Base-by-base conservation (phyloP, 1,140 invertebrate genomes). In the Macrosteles quadrilineatus region DNA sequence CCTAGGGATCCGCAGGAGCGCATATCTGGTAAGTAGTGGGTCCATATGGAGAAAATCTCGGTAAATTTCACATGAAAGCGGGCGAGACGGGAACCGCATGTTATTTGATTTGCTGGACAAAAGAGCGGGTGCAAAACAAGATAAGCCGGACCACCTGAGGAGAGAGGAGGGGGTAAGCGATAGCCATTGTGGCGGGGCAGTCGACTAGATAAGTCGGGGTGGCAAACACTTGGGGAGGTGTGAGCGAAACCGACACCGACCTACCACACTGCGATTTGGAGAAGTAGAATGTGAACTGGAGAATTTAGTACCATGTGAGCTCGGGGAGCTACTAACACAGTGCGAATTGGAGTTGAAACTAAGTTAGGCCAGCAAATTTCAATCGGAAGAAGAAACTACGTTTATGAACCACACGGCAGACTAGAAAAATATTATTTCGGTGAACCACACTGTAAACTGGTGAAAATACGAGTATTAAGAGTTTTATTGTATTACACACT, bases 11-110 rank as follows among this genome's bases (percentile, higher is more conserved):
- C 32, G 32, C 32, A 4, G 32, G 32, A 36, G 47, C 47, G 47
- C 47, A 50, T 50, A 50, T 50, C 47, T 50, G 47, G 47, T 50
- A 50, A 50, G 47, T 40, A 40, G 36, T 19, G 14, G 47, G 47
- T 4, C 47, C n/a, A 19, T 50, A 50, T 50, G 47, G 4, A 9
- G 47, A 17, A 4, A 50, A 50, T 50, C n/a, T 50, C 47, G 47
- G 47, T 50, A 50, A 50, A 50, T 50, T 50, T 50, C 47, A 50
- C 47, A 50, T 50, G 47, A 50, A 50, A 50, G 47, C 47, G 47
- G 21, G 47, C 4, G 47, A 21, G 47, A 50, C n/a, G 47, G 47
- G 47, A 50, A 50, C 47, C 21, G 47, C 47, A 50, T 50, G 47
- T 50, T 50, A 50, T 50, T 50, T 50, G 47, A 50, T 50, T 50